Base-by-base conservation (phyloP, 1,140 invertebrate genomes). In the Drosophila suzukii region DNA sequence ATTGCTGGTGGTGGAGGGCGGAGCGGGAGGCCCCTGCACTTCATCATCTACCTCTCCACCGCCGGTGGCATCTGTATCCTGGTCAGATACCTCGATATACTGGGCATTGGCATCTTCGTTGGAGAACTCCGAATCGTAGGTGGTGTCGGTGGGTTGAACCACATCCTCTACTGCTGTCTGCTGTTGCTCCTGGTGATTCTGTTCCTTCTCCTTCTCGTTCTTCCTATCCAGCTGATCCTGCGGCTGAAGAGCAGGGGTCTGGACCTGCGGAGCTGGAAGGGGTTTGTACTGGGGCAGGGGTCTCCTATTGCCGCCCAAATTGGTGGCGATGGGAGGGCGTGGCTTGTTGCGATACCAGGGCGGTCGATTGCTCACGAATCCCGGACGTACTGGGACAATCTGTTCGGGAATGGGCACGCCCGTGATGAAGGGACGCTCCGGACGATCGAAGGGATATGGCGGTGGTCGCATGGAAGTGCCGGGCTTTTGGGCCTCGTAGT, bases 351-450 rank as follows among this genome's bases (percentile, higher is more conserved):
- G 91, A 58, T 94, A 94, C 95, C 94, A 95, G 0, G 94, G 94
- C 15, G 94, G 94, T 68, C 95, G 93, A 75, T 92, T 90, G 92
- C 93, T 94, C 0, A 92, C 81, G 41, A 94, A 93, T 3, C 93
- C 93, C 3, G 81, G 92, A 49, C 94, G 78, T 7, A 88, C 81
- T 6, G 96, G 95, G 17, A 96, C 95, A 46, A 96, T 94, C 90
- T 96, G 95, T 75, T 97, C 96, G 1, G 96, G 95, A 50, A 96
- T 92, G 55, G 96, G 96, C 34, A 97, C 94, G 12, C 95, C 96
- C 61, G 94, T 95, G 61, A 95, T 89, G 59, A 94, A 95, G 4
- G 95, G 94, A 70, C 94, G 91, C 3, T 93, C 89, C 0, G 94
- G 93, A 3, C 95, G 93, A 91, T 96, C 96, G 60, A 96, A 95